Base-by-base conservation (phyloP, 2,113 vertebrate genomes). In the western clawed frog (Xenopus tropicalis) region DNA sequence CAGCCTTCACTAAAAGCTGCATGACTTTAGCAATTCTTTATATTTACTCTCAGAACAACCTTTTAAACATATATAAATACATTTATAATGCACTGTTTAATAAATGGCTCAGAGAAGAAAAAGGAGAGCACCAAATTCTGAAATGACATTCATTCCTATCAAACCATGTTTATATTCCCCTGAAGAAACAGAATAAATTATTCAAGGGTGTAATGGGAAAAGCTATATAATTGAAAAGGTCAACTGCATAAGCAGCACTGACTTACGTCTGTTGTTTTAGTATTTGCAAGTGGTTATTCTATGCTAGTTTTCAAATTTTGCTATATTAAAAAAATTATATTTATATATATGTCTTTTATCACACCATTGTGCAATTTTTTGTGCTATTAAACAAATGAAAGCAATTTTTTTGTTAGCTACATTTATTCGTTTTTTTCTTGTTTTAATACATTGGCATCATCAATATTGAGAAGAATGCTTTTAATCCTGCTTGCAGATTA, bases 121-220 rank as follows among this genome's bases (percentile, higher is more conserved):
- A 13, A 74, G 59, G 42, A 74, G 48, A 61, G 21, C 56, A 67
- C 48, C 25, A 23, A 43, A 67, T 61, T n/a, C 25, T 51, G 22
- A 66, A 58, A 61, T 67, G 22, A 66, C 57, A 61, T 67, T 59
- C 56, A 14, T 19, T 48, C 37, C 65, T 51, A 74, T 62, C 43
- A 68, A 75, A 51, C 65, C 21, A 74, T 61, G 72, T 68, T 75
- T 75, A 61, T 59, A 75, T 11, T 67, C 20, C 56, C 44, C 65
- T 61, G 56, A n/a, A 68, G 64, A 68, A 51, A 74, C 17, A 12
- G 44, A 62, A 75, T 75, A 75, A 22, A 74, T 68, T 75, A 68
- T 62, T 75, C 44, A 69, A 46, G 46, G 21, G 25, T 57, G 51
- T 58, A 73, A 54, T 66, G 71, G 22, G 56, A 74, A 57, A 72